These are phyloP conservation scores for Serripes groenlandicus DNA, from an alignment of 2,888 invertebrate species.

Conservation along the genomic window DNA sequence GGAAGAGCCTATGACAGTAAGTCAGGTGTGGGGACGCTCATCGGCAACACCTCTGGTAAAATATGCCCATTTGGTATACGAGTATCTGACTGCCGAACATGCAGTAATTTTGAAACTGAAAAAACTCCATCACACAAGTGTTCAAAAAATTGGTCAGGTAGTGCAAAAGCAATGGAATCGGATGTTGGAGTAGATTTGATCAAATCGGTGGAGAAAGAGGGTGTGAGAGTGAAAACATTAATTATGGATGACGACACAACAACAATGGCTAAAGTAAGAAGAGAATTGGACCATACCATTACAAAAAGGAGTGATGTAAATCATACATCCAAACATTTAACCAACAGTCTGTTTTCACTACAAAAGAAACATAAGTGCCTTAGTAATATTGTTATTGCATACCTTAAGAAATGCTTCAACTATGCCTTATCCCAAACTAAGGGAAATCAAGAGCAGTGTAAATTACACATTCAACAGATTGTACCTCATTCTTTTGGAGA, in stretches of 20 bases:
- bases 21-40: constrained; percentile 46
- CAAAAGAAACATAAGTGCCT: constrained; percentile 57
- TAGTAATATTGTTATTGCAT: constrained; percentile 35
- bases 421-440: constrained; percentile 56
- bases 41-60: constrained; percentile 49
- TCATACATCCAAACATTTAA: constrained; percentile 55
- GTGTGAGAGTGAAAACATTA: constrained; percentile 26
- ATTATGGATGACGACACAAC: constrained; percentile 65
- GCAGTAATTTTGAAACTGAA: not conserved
- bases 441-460: constrained; percentile 19
- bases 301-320: constrained; percentile 58
- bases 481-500: constrained; percentile 50
- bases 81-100: constrained; percentile 35
- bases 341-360: constrained; percentile 43
- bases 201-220: constrained; percentile 45
- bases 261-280: constrained; percentile 44
- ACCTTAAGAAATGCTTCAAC: constrained; percentile 51
- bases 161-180: constrained; percentile 60
- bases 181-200: constrained; percentile 44
- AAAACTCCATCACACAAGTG: constrained; percentile 30
- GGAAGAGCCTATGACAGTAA: constrained; percentile 51
- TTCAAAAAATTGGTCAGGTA: constrained; percentile 41
- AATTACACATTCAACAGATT: constrained; percentile 20
- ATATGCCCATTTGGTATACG: constrained; percentile 46
- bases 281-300: constrained; percentile 26